Conservation (phyloP, 2,797 vertebrate species). For the Paguma larvata region DNA sequence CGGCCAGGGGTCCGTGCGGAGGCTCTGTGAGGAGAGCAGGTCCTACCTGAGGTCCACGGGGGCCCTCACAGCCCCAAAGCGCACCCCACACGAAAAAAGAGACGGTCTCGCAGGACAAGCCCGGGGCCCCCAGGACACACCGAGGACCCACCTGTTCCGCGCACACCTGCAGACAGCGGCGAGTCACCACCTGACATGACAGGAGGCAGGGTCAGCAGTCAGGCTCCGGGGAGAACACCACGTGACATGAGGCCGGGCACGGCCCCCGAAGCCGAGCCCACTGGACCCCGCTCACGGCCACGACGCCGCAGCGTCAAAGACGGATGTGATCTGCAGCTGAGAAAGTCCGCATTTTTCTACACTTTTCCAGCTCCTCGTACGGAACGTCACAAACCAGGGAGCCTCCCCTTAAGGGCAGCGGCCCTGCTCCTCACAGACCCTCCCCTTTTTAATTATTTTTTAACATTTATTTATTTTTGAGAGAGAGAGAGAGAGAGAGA, state of each 20-base stretch:
- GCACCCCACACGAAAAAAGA: not conserved
- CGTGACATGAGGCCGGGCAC: fast-evolving
- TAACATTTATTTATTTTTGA: too few species aligned
- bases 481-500: too few species aligned
- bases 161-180: not conserved
- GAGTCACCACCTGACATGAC: slow-evolving; percentile 22
- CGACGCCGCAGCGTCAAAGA: not conserved
- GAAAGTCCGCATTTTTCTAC: not conserved
- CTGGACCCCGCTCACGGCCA: fast-evolving
- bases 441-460: too few species aligned
- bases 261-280: not conserved
- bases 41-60: not conserved
- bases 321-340: not conserved
- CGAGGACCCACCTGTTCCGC: slow-evolving; percentile 36
- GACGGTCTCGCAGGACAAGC: not conserved
- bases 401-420: too few species aligned
- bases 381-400: not conserved
- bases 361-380: not conserved
- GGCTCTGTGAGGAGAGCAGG: not conserved
- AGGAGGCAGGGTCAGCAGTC: not conserved
- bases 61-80: not conserved
- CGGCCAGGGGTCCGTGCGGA: not conserved
- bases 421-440: not conserved
- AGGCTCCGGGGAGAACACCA: fast-evolving
- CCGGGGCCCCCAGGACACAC: not conserved